phyloP scores from a whole-genome alignment of 1,140 invertebrate genomes.

The Marisa cornuarietis region DNA sequence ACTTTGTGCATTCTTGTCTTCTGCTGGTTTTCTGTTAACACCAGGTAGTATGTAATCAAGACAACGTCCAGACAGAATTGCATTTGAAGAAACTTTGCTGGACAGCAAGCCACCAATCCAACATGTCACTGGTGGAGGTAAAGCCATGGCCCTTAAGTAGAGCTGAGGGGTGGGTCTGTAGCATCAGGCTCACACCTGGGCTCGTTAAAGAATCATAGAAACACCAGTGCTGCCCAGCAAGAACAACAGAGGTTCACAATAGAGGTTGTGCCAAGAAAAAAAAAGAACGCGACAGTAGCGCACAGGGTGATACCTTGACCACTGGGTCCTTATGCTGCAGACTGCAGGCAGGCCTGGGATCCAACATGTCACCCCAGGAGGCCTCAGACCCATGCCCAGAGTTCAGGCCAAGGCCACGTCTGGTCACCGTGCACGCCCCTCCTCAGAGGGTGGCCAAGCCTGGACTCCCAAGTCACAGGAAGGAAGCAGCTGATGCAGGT shows the following conservation, averaged over 20 bases:
- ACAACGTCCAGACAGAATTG: no score
- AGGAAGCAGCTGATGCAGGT: constrained; percentile 16
- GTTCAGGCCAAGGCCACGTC: constrained; percentile 15
- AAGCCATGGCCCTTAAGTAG: background rate
- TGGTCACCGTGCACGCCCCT: background rate
- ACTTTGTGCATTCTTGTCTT: no score
- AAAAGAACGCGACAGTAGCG: background rate
- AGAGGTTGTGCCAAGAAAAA: background rate
- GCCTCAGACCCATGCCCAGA: constrained; percentile 11
- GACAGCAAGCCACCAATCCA: constrained; percentile 36
- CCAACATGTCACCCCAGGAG: constrained; percentile 33
- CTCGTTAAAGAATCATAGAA: background rate
- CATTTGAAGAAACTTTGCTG: constrained; percentile 6
- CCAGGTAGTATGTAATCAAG: no score
- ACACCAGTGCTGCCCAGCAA: constrained; percentile 7
- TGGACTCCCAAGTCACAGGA: constrained; percentile 15
- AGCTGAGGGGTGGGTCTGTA: constrained; percentile 5
- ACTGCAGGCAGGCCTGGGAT: constrained; percentile 21
- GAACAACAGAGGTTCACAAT: constrained; percentile 2
- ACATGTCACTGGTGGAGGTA: constrained; percentile 31
- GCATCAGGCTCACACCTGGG: background rate
- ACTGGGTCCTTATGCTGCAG: constrained; percentile 14
- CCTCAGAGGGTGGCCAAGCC: constrained; percentile 14
- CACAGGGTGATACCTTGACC: constrained; percentile 14
- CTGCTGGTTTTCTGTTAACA: no score